Percentiles rank a stretch among this genome's conserved stretches.
Evolutionary conservation across 2,888 invertebrate species (phyloP).

Genomic region (Oligia fasciuncula): DNA sequence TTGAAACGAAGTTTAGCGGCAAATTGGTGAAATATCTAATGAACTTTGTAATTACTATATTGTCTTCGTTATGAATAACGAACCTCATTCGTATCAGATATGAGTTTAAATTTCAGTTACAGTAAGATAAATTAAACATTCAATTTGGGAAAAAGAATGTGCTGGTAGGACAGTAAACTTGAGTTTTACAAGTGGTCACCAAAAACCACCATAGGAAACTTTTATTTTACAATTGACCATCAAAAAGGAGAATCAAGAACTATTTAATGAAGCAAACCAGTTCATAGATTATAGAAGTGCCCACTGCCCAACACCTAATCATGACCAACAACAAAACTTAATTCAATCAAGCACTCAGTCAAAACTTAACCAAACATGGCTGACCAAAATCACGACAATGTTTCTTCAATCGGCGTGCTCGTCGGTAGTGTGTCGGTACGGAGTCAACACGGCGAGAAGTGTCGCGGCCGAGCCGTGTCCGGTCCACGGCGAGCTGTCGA

Average conservation of each 20-base stretch:
- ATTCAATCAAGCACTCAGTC: constrained; percentile 58
- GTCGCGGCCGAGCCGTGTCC: constrained; percentile 74
- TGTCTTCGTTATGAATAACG: constrained; percentile 65
- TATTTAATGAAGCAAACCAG: constrained; percentile 8
- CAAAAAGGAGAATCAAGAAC: background rate
- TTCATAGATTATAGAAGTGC: constrained; percentile 12
- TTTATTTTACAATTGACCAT: background rate
- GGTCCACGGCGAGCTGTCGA: constrained; percentile 81
- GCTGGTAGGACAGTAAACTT: too few relatives aligned
- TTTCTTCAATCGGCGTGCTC: constrained; percentile 34
- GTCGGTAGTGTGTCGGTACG: constrained; percentile 49
- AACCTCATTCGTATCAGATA: constrained; percentile 19
- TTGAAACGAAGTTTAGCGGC: constrained; percentile 77
- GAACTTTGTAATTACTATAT: constrained; percentile 79
- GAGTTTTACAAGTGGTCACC: background rate
- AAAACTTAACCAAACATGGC: constrained; percentile 55
- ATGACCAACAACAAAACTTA: constrained; percentile 31
- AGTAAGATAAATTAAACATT: constrained; percentile 1
- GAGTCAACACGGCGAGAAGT: constrained; percentile 58
- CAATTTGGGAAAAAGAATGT: background rate
- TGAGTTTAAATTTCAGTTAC: constrained; percentile 19
- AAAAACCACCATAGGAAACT: background rate
- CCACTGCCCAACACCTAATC: constrained; percentile 10
- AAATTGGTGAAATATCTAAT: constrained; percentile 75
- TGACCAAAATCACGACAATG: constrained; percentile 52